Evolutionary conservation across 1,140 invertebrate species (phyloP).

Genomic region (Anthonomus grandis): DNA sequence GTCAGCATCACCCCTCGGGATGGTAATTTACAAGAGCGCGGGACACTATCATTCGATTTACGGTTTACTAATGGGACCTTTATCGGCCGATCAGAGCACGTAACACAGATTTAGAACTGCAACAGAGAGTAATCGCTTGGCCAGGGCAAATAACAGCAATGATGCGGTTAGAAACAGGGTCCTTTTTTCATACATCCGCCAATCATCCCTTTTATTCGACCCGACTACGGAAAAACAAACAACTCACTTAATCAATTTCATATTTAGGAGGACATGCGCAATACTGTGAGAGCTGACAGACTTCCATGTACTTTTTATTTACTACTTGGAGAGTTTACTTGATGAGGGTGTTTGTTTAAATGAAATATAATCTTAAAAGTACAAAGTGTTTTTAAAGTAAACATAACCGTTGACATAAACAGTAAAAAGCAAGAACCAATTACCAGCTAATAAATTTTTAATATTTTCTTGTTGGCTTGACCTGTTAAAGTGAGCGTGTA

Average conservation of each 20-base stretch:
- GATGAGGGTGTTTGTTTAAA: too few relatives aligned
- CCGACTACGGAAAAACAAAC: too few relatives aligned
- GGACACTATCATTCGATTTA: constrained; percentile 45
- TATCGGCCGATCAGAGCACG: constrained; percentile 46
- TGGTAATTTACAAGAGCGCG: constrained; percentile 40
- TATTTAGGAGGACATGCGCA: too few relatives aligned
- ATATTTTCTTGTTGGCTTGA: constrained; percentile 17
- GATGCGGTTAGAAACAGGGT: constrained; percentile 10
- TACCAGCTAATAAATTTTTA: constrained; percentile 21
- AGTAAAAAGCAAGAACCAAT: neutral
- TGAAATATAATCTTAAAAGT: too few relatives aligned
- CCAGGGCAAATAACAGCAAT: constrained; percentile 29
- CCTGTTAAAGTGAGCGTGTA: constrained; percentile 22
- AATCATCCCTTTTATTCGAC: neutral
- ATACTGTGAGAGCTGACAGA: too few relatives aligned
- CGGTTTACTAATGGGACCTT: constrained; percentile 48
- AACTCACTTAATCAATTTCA: too few relatives aligned
- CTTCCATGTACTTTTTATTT: too few relatives aligned
- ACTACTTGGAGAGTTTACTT: too few relatives aligned
- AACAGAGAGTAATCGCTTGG: constrained; percentile 40
- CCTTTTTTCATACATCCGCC: too few relatives aligned
- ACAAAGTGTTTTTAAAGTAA: neutral
- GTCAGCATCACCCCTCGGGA: constrained; percentile 2
- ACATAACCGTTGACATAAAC: neutral
- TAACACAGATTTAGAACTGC: constrained; percentile 47